Conservation (phyloP, 2,888 invertebrate species). For the Acrobasis consociella region DNA sequence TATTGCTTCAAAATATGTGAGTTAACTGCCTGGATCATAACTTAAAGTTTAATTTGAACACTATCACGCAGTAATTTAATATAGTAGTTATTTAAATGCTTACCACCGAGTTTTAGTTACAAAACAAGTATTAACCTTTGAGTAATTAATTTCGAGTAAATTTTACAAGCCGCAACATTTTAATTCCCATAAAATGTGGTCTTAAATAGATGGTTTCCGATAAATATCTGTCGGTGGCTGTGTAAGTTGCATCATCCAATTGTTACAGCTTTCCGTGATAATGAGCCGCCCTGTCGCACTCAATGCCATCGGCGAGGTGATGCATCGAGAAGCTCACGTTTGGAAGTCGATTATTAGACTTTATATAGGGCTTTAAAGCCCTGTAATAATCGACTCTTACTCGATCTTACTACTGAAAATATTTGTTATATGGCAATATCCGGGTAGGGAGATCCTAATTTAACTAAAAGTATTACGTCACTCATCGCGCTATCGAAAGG, state of each 20-base stretch:
- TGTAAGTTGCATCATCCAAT: background rate
- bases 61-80: background rate
- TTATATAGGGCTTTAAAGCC: too few relatives aligned
- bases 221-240: background rate
- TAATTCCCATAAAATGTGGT: background rate
- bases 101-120: background rate
- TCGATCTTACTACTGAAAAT: too few relatives aligned
- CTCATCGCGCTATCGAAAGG: too few relatives aligned
- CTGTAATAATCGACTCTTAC: too few relatives aligned
- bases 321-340: background rate
- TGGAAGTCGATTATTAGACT: too few relatives aligned
- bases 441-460: too few relatives aligned
- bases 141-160: background rate
- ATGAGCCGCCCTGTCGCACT: background rate
- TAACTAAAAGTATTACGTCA: too few relatives aligned
- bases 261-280: background rate
- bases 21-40: background rate
- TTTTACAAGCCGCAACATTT: background rate
- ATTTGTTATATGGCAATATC: too few relatives aligned
- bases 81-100: background rate
- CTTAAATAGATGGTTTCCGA: background rate
- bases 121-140: background rate
- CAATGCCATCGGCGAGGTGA: background rate
- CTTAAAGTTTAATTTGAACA: conserved; percentile 4
- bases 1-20: background rate